phyloP scores from a whole-genome alignment of 2,888 invertebrate genomes.

The Tuta absoluta region DNA sequence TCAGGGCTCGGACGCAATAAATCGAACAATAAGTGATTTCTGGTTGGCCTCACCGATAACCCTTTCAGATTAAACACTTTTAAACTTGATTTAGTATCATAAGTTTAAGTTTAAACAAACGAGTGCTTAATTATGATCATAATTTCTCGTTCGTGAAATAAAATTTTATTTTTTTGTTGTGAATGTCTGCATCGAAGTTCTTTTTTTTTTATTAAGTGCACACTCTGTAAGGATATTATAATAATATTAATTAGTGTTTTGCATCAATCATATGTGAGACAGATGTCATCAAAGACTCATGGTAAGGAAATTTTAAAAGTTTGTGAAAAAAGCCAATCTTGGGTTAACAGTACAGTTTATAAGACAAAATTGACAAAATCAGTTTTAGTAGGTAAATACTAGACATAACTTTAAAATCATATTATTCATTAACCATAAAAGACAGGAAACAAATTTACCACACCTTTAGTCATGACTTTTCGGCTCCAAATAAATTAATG shows the following conservation, averaged over 20 bases:
- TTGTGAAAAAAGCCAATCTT: not conserved
- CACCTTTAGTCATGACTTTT: conserved; percentile 41
- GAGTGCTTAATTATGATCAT: conserved; percentile 17
- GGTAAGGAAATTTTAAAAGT: too few relatives aligned
- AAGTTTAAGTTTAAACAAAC: conserved; percentile 19
- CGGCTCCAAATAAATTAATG: conserved; percentile 42
- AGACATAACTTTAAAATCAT: conserved; percentile 1
- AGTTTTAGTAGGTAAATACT: not conserved
- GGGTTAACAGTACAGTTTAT: not conserved
- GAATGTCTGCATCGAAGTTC: not conserved
- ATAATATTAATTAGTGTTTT: too few relatives aligned
- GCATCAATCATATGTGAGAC: too few relatives aligned
- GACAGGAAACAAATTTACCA: conserved; percentile 49
- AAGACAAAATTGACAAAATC: too few relatives aligned
- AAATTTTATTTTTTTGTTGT: not conserved
- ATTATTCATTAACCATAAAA: conserved; percentile 28
- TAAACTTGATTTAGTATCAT: conserved; percentile 14
- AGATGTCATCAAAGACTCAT: too few relatives aligned
- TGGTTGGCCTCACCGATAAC: conserved; percentile 35
- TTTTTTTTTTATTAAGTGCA: not conserved
- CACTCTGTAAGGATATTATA: not conserved
- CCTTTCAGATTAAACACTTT: conserved; percentile 30
- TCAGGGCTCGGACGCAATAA: conserved; percentile 70
- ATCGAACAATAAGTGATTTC: conserved; percentile 55
- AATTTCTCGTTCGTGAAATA: conserved; percentile 4